These are phyloP conservation scores for Lepas anatifera DNA, from an alignment of 2,888 invertebrate species.

Conservation along the genomic window DNA sequence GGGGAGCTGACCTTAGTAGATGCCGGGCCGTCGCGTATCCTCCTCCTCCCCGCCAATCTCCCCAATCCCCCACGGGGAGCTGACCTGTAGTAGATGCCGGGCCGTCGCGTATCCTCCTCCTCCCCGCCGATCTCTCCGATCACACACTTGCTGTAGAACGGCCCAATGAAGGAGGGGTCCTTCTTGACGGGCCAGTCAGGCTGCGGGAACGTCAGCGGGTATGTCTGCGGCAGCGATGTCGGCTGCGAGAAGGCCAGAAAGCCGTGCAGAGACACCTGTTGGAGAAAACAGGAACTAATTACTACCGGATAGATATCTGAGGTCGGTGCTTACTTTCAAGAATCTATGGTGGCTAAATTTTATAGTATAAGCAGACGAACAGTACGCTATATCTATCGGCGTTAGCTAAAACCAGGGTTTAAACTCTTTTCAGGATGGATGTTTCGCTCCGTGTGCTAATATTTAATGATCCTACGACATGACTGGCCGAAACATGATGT, in stretches of 20 bases:
- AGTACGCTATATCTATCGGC: too few relatives aligned
- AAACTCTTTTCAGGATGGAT: too few relatives aligned
- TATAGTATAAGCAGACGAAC: too few relatives aligned
- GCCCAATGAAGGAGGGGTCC: conserved; percentile 87
- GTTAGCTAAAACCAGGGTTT: too few relatives aligned
- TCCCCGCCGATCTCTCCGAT: conserved; percentile 53
- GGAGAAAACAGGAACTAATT: conserved; percentile 14
- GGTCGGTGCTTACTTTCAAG: too few relatives aligned
- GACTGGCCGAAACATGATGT: too few relatives aligned
- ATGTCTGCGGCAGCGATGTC: conserved; percentile 60
- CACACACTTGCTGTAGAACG: conserved; percentile 79
- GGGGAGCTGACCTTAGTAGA: neutral
- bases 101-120: conserved; percentile 51
- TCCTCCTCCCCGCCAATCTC: neutral
- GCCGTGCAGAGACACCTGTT: conserved; percentile 66
- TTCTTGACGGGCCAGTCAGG: conserved; percentile 73
- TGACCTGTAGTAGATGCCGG: conserved; percentile 64
- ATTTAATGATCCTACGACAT: too few relatives aligned
- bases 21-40: neutral
- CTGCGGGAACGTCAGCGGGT: conserved; percentile 71
- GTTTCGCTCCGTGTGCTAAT: too few relatives aligned
- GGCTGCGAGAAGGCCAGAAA: conserved; percentile 83
- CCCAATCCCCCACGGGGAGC: conserved; percentile 19
- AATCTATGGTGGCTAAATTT: too few relatives aligned
- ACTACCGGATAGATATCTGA: too few relatives aligned